Evolutionary conservation across 2,797 vertebrate species (phyloP).

Genomic region (Rhinatrema bivittatum): DNA sequence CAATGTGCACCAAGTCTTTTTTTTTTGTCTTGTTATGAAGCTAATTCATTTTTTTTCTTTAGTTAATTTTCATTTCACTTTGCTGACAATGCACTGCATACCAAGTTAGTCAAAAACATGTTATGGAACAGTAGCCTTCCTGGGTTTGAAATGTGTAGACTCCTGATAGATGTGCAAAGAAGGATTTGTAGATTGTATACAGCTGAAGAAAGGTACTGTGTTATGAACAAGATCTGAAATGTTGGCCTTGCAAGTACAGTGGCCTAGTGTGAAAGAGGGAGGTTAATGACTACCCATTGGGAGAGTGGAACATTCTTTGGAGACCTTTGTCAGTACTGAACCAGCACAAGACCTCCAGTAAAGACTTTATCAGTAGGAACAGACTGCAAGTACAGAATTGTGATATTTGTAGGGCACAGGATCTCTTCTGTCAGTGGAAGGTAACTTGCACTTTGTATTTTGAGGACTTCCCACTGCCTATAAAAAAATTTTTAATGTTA

Average conservation of each 20-base stretch:
- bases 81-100: slow-evolving; percentile 24
- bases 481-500: background rate
- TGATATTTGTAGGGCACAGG: background rate
- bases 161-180: background rate
- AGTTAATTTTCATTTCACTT: slow-evolving; percentile 15
- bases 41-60: slow-evolving; percentile 14
- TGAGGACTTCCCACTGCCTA: slow-evolving; percentile 4
- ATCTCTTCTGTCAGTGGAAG: background rate
- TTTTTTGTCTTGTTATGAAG: too few species aligned
- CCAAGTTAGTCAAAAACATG: slow-evolving; percentile 21
- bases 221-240: too few species aligned
- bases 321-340: background rate
- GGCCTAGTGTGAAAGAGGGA: background rate
- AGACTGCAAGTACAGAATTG: background rate
- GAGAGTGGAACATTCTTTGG: rapidly evolving
- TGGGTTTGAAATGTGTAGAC: slow-evolving; percentile 7
- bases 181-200: background rate
- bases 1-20: too few species aligned
- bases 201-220: background rate
- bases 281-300: background rate
- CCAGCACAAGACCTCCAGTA: rapidly evolving
- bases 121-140: slow-evolving; percentile 19
- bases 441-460: slow-evolving; percentile 26
- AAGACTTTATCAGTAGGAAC: background rate
- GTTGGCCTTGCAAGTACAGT: too few species aligned